Conservation (phyloP, 2,113 vertebrate species). For the Eupsittula cactorum region DNA sequence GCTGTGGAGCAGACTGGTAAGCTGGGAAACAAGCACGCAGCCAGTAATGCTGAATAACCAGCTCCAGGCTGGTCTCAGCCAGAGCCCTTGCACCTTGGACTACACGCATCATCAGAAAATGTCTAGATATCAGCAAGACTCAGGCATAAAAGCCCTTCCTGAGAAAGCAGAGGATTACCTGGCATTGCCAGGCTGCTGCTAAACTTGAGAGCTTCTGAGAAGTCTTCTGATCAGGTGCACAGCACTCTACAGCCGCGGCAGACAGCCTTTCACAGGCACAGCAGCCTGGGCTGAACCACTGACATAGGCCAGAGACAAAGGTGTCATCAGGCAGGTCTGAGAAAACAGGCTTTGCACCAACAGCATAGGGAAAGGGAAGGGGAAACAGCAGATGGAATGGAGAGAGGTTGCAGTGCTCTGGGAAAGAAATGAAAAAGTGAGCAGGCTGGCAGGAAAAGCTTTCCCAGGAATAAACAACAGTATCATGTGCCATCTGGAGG, state of each 20-base stretch:
- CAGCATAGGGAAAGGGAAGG: not conserved
- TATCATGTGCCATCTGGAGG: slow-evolving; percentile 60
- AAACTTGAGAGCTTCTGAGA: not conserved
- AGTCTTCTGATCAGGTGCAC: not conserved
- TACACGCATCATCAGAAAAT: not conserved
- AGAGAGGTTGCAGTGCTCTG: not conserved
- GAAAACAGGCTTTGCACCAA: not conserved
- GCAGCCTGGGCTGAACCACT: not conserved
- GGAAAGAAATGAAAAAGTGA: not conserved
- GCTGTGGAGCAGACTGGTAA: not conserved
- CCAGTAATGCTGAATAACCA: not conserved
- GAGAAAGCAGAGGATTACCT: not conserved
- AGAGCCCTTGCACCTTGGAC: not conserved
- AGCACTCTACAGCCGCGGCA: not conserved
- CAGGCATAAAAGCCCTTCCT: not conserved
- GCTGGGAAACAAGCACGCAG: not conserved
- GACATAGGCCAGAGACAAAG: not conserved
- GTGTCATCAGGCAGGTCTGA: not conserved
- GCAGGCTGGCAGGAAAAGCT: not conserved
- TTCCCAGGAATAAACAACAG: not conserved
- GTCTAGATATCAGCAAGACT: not conserved
- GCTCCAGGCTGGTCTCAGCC: not conserved
- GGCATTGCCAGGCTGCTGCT: not conserved
- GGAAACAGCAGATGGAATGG: not conserved
- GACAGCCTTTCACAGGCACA: fast-evolving